Base-by-base conservation (phyloP, 2,113 vertebrate species). In the Cololabis saira region DNA sequence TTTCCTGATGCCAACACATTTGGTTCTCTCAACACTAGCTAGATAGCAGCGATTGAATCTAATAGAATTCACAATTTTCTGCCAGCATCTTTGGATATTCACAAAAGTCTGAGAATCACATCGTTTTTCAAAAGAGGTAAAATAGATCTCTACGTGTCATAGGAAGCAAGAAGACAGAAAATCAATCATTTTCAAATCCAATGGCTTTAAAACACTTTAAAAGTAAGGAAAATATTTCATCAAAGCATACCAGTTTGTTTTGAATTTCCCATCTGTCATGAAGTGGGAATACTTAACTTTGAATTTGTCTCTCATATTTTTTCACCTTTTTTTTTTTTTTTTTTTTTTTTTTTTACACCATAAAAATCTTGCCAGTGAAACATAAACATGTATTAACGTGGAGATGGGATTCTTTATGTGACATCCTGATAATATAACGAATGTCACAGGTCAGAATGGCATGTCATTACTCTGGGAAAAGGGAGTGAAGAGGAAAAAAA, bases 351-450 rank as follows among this genome's bases (percentile, higher is more conserved):
- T n/a, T n/a, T n/a, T n/a, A n/a, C n/a, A n/a, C n/a, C n/a, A n/a
- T n/a, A n/a, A n/a, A n/a, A n/a, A 80, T 67, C 54, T 80, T 84
- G 76, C 53, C 64, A 75, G 75, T 78, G 85, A 78, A 89, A 90
- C 17, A 11, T 70, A 85, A 87, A 87, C 86, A 76, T 18, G 59
- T 40, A 68, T 85, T 84, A 79, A 83, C 71, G 63, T 73, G 80
- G 85, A 80, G 83, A 78, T 54, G 57, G 52, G 66, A 65, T 52
- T 78, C 80, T 85, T 74, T 78, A 73, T 84, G 78, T 85, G 87
- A 80, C 75, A 59, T 67, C 27, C 61, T 24, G 67, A 80, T 88
- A 87, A 89, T 62, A 78, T 80, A 88, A 84, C 89, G 76, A 59
- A 80, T 87, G 78, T 86, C 61, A 45, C 65, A 74, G 82, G 80